Evolutionary conservation across 1,140 invertebrate species (phyloP).

Genomic region (Drosophila tsacasi): DNA sequence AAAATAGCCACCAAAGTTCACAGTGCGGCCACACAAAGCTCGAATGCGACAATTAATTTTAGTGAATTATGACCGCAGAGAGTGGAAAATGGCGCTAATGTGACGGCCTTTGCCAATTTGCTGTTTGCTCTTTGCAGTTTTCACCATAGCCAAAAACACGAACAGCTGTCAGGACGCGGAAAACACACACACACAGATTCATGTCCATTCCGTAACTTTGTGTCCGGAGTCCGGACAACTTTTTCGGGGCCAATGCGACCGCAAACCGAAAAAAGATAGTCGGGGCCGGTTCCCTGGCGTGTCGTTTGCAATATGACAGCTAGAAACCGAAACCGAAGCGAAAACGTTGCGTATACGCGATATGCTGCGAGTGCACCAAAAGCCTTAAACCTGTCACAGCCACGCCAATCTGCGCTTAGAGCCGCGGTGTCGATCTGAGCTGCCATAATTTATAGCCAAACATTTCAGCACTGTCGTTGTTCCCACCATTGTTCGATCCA

Average conservation of each 20-base stretch:
- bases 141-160: conserved; percentile 54
- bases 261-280: conserved; percentile 34
- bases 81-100: conserved; percentile 74
- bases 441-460: conserved; percentile 77
- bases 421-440: conserved; percentile 34
- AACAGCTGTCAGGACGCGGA: conserved; percentile 66
- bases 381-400: conserved; percentile 35
- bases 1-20: conserved; percentile 29
- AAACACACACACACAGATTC: conserved; percentile 1
- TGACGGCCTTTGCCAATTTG: conserved; percentile 61
- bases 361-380: conserved; percentile 48
- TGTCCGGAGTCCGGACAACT: conserved; percentile 33
- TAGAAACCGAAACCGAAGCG: conserved; percentile 26
- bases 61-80: conserved; percentile 78
- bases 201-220: conserved; percentile 31
- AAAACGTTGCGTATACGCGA: conserved; percentile 63
- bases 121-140: conserved; percentile 40
- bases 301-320: conserved; percentile 71
- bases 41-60: conserved; percentile 79
- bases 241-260: conserved; percentile 56
- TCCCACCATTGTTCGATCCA: conserved; percentile 69
- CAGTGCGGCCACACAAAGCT: conserved; percentile 39
- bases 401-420: conserved; percentile 49
- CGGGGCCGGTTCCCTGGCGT: conserved; percentile 48
- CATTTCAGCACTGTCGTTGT: conserved; percentile 60